phyloP scores from a whole-genome alignment of 2,797 vertebrate species.

The Anguilla marmorata region DNA sequence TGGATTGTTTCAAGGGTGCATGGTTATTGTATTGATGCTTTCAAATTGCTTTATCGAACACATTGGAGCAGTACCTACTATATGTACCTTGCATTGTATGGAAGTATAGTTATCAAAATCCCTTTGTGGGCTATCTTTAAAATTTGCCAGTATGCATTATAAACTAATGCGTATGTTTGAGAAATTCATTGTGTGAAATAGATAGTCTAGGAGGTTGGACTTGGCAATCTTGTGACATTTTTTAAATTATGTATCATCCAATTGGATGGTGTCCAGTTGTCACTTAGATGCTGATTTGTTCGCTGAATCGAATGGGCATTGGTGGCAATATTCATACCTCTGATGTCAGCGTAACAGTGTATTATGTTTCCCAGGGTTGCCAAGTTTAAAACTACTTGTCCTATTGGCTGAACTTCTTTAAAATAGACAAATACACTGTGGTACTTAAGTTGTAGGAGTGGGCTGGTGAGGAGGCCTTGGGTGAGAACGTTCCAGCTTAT shows the following conservation, averaged over 20 bases:
- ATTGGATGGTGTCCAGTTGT: not conserved
- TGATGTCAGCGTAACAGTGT: not conserved
- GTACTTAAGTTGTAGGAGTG: not conserved
- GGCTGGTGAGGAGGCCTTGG: not conserved
- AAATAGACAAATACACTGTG: conserved; percentile 15
- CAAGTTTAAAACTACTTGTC: not conserved
- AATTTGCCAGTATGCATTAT: not conserved
- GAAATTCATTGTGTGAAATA: not conserved
- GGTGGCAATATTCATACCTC: not conserved
- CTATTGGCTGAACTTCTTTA: not conserved
- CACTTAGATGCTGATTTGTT: not conserved
- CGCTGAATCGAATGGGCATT: not conserved
- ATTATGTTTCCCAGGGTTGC: not conserved
- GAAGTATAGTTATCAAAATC: not conserved
- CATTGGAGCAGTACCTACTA: conserved; percentile 18
- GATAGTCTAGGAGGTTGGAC: not conserved
- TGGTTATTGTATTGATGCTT: conserved; percentile 34
- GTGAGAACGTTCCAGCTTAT: conserved; percentile 48
- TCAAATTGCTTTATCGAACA: conserved; percentile 33
- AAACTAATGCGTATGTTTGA: not conserved
- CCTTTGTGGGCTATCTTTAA: not conserved
- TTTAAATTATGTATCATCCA: not conserved
- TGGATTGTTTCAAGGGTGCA: conserved; percentile 33
- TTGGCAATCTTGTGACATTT: not conserved
- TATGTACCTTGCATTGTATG: conserved; percentile 1